Evolutionary conservation across 2,797 vertebrate genomes (phyloP).

Genomic region (Syngnathus rostellatus): DNA sequence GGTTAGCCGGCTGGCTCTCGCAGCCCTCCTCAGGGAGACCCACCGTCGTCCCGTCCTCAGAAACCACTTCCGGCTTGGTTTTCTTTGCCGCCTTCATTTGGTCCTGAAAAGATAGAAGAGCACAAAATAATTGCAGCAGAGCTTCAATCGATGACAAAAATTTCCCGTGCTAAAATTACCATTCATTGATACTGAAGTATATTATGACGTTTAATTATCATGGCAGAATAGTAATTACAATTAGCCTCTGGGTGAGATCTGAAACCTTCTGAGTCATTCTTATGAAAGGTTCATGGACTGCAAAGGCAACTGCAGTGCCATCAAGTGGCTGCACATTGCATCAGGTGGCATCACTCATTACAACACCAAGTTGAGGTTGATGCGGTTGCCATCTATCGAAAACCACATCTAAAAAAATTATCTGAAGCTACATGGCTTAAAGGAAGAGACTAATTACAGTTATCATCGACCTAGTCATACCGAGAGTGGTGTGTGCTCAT

Average conservation of each 20-base stretch:
- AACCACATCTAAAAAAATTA: background rate
- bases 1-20: conserved; percentile 57
- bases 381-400: background rate
- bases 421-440: background rate
- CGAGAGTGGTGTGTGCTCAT: background rate
- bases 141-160: background rate
- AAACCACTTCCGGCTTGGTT: conserved; percentile 66
- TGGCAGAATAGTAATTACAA: conserved; percentile 19
- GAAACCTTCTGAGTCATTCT: conserved; percentile 10
- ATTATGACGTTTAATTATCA: conserved; percentile 4
- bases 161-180: background rate
- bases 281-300: background rate
- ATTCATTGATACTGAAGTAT: background rate
- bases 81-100: conserved; percentile 80
- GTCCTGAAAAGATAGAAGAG: conserved; percentile 66
- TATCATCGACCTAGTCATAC: background rate
- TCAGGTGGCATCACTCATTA: background rate
- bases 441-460: background rate
- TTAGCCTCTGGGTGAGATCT: conserved; percentile 10
- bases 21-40: conserved; percentile 73
- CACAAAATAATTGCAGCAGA: conserved; percentile 11
- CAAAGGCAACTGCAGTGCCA: conserved; percentile 35
- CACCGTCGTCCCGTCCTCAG: conserved; percentile 47
- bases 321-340: conserved; percentile 42
- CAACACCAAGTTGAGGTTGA: background rate